phyloP scores from a whole-genome alignment of 2,888 invertebrate genomes.

The Amphipyra tragopoginis region DNA sequence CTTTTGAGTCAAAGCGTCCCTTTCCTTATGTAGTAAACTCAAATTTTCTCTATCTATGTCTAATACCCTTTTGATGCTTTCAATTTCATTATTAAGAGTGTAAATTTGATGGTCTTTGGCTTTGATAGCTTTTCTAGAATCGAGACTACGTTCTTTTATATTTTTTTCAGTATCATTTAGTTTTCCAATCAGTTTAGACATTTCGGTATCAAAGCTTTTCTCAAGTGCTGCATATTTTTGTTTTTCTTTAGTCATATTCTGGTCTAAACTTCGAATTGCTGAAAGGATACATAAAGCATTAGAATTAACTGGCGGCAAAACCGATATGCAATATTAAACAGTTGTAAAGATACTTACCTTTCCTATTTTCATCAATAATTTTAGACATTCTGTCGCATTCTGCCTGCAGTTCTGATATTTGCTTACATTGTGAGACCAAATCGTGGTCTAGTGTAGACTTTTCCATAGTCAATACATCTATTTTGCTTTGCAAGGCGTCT shows the following conservation, averaged over 20 bases:
- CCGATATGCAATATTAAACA: not conserved
- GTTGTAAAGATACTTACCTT: constrained; percentile 56
- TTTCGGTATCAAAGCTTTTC: constrained; percentile 63
- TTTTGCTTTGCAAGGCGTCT: constrained; percentile 51
- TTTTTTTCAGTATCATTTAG: constrained; percentile 66
- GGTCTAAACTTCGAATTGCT: constrained; percentile 65
- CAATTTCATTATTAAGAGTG: constrained; percentile 61
- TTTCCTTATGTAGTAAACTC: constrained; percentile 57
- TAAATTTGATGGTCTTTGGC: constrained; percentile 52
- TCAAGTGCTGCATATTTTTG: constrained; percentile 63
- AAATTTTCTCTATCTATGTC: constrained; percentile 53
- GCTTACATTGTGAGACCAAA: constrained; percentile 56
- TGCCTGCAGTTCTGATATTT: constrained; percentile 56
- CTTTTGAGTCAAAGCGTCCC: constrained; percentile 56
- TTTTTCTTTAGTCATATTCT: constrained; percentile 62
- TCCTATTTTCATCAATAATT: constrained; percentile 58
- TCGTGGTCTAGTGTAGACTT: constrained; percentile 59
- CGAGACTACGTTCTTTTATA: constrained; percentile 56
- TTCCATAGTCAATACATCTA: constrained; percentile 56
- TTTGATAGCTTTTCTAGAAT: constrained; percentile 40
- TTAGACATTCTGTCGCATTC: constrained; percentile 56
- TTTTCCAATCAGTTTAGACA: constrained; percentile 63
- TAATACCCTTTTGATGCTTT: constrained; percentile 55
- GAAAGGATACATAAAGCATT: constrained; percentile 38
- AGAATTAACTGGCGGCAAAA: not conserved